phyloP scores from a whole-genome alignment of 2,797 vertebrate species.

The Trematomus bernacchii region DNA sequence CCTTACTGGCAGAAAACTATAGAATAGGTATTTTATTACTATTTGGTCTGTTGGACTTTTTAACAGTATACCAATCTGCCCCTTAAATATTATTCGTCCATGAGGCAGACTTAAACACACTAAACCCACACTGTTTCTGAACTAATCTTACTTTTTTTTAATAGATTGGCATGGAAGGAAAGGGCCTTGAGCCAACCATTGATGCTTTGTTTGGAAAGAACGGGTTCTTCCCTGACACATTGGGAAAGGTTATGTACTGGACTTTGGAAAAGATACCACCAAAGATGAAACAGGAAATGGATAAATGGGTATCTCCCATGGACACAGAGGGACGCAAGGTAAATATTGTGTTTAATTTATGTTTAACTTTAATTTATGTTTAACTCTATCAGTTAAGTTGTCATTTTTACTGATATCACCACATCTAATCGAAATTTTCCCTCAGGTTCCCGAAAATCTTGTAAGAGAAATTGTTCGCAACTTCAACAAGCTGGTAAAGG shows the following conservation, averaged over 20 bases:
- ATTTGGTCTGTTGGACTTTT: not conserved
- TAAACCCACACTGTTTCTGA: not conserved
- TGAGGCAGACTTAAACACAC: not conserved
- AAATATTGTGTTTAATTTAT: constrained; percentile 12
- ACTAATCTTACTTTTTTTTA: constrained; percentile 26
- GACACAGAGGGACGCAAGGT: constrained; percentile 75
- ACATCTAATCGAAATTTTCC: constrained; percentile 17
- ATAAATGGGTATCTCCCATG: constrained; percentile 85
- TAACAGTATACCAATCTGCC: not conserved
- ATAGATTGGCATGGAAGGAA: constrained; percentile 94
- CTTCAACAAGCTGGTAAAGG: constrained; percentile 90
- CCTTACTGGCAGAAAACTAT: not conserved
- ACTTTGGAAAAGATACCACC: constrained; percentile 87
- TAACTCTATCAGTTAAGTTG: too few relatives aligned
- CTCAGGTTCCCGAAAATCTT: constrained; percentile 85
- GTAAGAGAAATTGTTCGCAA: constrained; percentile 86
- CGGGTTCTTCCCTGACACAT: constrained; percentile 94
- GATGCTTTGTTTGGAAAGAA: constrained; percentile 93
- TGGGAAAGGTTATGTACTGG: constrained; percentile 93
- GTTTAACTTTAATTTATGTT: not conserved
- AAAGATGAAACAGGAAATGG: constrained; percentile 85
- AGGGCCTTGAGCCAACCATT: constrained; percentile 91
- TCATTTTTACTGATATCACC: constrained; percentile 7
- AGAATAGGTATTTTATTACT: not conserved
- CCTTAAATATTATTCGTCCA: not conserved